These are phyloP conservation scores for Tetramorium parvispinum DNA, from an alignment of 1,140 invertebrate species.

Conservation along the genomic window DNA sequence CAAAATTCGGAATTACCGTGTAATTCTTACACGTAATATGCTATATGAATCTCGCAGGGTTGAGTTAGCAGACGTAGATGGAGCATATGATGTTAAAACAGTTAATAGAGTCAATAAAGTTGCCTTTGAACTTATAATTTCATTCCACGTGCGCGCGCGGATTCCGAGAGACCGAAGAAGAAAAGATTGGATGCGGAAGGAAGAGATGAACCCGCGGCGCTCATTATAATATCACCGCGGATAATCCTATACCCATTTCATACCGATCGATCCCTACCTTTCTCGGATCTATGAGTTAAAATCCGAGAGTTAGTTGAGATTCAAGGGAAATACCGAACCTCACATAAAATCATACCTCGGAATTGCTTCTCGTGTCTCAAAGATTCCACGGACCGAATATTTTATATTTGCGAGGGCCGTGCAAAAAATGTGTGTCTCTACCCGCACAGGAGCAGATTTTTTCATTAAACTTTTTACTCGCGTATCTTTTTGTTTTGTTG, in stretches of 20 bases:
- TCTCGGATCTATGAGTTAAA: conserved; percentile 45
- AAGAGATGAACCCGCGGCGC: conserved; percentile 27
- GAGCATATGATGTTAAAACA: conserved; percentile 11
- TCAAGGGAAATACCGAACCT: conserved; percentile 14
- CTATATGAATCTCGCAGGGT: not conserved
- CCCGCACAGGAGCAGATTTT: not conserved
- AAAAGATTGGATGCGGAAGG: conserved; percentile 23
- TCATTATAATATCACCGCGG: conserved; percentile 58
- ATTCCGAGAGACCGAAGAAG: conserved; percentile 14
- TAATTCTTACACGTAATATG: conserved; percentile 5
- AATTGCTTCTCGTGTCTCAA: conserved; percentile 9
- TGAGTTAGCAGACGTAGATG: not conserved
- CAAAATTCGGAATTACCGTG: not conserved
- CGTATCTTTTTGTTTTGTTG: not conserved
- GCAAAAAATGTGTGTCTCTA: conserved; percentile 2
- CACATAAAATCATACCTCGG: conserved; percentile 44
- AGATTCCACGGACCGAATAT: not conserved
- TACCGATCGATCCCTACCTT: conserved; percentile 57
- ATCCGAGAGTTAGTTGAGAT: conserved; percentile 32
- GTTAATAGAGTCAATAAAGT: conserved; percentile 23
- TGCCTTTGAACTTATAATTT: conserved; percentile 9
- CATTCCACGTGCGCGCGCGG: not conserved
- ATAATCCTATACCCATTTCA: conserved; percentile 59
- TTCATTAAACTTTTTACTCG: conserved; percentile 10
- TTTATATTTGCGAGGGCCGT: conserved; percentile 21